Percentiles rank a stretch among this genome's conserved stretches.
Evolutionary conservation across 2,797 vertebrate species (phyloP).

Genomic region (Typhlichthys subterraneus): DNA sequence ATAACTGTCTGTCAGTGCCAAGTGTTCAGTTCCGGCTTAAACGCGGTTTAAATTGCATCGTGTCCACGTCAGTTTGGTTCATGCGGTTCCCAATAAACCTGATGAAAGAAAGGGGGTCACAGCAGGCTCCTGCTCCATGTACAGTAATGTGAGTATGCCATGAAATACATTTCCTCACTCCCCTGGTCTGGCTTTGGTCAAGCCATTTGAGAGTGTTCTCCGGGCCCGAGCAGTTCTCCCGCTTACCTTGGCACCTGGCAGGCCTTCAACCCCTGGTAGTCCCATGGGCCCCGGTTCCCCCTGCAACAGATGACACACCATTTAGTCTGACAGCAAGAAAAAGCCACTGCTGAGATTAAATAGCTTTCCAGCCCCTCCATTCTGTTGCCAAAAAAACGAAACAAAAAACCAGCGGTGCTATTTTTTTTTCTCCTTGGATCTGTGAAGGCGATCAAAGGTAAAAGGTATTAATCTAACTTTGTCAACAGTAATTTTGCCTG

Average conservation of each 20-base stretch:
- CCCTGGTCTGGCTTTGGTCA: constrained; percentile 32
- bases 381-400: constrained; percentile 6
- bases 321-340: constrained; percentile 34
- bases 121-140: not conserved
- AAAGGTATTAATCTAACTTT: constrained; percentile 27
- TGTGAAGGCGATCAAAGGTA: constrained; percentile 17
- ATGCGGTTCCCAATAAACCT: too few species aligned
- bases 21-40: constrained; percentile 14
- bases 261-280: constrained; percentile 93
- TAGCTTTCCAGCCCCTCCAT: constrained; percentile 5
- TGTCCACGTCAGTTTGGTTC: too few species aligned
- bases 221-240: not conserved
- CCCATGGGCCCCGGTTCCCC: constrained; percentile 94
- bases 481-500: constrained; percentile 27
- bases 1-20: constrained; percentile 12
- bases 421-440: constrained; percentile 23
- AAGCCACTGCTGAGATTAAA: constrained; percentile 12
- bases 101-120: too few species aligned
- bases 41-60: not conserved
- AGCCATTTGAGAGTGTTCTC: constrained; percentile 21
- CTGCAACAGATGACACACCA: constrained; percentile 72
- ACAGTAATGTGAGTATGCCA: constrained; percentile 16
- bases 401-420: constrained; percentile 1
- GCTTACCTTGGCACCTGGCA: constrained; percentile 92
- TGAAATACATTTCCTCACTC: not conserved